Base-by-base conservation (phyloP, 23 tunicate genomes). In the Phallusia fumigata region DNA sequence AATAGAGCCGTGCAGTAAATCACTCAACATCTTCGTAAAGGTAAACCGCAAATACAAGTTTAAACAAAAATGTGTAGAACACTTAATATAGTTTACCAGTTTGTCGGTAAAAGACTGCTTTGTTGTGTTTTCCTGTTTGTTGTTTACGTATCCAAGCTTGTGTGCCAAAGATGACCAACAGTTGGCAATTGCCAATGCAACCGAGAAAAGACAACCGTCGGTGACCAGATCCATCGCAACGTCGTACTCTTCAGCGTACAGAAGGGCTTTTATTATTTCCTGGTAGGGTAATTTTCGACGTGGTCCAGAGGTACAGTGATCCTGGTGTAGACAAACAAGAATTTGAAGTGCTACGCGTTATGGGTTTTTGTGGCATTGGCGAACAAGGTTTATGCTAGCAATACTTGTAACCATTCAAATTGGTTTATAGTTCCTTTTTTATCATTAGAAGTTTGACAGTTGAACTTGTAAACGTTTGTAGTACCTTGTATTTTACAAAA, bases 161-260 rank as follows among this genome's bases (percentile, higher is more conserved):
- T 22, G 26, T 58, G 69, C 69, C 3, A 58, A 24, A 22, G 69
- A 8, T 16, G 69, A 24, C 69, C 69, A 58, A 58, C 69, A 3
- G 78, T 82, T 45, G 51, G 31, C 86, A 28, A 91, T 77, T 73
- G 73, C 73, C 49, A 50, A 26, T 15, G 96, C 84, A 0, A 78
- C 53, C 33, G 89, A 75, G 30, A 82, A 80, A 19, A 91, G 24
- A 36, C 90, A 88, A 53, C 73, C 40, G 44, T 86, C 90, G 30
- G 82, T 53, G 0, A 83, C 45, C 50, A 91, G 65, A 0, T 64
- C 84, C 19, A 33, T 31, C 0, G 84, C 96, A 16, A 90, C 69
- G 6, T 83, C 87, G 76, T 78, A 86, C 28, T 91, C 80, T 73
- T 86, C 87, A 84, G 83, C 64, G 72, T 82, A 86, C 22, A 91